A percentile compares a stretch with the other conserved stretches of the same genome.
These are phyloP conservation scores for Bellardia pandia DNA, from an alignment of 2,888 invertebrate genomes.

Conservation along the genomic window DNA sequence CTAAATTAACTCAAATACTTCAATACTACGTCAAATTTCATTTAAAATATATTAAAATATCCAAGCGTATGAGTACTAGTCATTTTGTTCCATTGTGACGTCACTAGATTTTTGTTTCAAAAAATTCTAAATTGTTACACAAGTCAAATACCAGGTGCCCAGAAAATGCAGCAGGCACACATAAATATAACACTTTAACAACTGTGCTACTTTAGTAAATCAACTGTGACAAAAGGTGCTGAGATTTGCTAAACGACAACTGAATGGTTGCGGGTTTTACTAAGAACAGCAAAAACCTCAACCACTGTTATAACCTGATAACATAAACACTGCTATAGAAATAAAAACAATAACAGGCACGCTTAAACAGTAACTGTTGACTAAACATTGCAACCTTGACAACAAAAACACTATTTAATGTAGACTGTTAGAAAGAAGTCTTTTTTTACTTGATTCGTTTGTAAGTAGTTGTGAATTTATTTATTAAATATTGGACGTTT, in stretches of 20 bases:
- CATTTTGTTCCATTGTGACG: background rate
- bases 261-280: background rate
- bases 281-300: background rate
- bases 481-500: conserved; percentile 70
- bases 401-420: background rate
- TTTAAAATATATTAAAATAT: no score
- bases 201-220: background rate
- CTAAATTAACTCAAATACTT: no score
- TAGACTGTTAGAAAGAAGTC: background rate
- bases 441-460: conserved; percentile 5
- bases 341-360: background rate
- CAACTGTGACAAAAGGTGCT: conserved; percentile 13
- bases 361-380: background rate
- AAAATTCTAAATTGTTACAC: background rate
- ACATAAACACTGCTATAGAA: background rate
- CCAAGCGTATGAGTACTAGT: background rate
- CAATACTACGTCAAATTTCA: no score
- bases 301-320: background rate
- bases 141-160: background rate
- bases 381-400: background rate
- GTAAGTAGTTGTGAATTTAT: conserved; percentile 58
- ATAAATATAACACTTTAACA: conserved; percentile 17
- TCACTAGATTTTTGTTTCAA: background rate
- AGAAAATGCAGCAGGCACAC: conserved; percentile 1
- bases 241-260: background rate